These are phyloP conservation scores for Xenops minutus DNA, from an alignment of 2,797 vertebrate species.

Conservation along the genomic window DNA sequence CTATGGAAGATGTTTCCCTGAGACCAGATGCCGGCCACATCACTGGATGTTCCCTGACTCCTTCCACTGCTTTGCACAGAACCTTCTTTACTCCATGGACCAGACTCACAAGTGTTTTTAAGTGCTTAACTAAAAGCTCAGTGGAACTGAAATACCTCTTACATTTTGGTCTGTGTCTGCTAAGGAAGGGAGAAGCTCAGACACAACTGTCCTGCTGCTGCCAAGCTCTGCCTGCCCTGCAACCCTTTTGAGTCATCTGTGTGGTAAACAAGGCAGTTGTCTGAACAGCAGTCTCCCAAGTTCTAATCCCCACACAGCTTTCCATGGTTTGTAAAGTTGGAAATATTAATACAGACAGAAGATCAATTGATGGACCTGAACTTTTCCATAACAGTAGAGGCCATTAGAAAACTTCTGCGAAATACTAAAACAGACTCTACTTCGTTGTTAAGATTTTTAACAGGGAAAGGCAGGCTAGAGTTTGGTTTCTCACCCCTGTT, in stretches of 20 bases:
- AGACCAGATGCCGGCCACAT: background rate
- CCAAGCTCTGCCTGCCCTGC: background rate
- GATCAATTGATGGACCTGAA: background rate
- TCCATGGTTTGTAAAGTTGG: background rate
- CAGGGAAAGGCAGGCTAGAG: background rate
- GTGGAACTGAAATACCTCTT: background rate
- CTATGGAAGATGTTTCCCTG: background rate
- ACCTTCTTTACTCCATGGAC: background rate
- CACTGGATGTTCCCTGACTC: background rate
- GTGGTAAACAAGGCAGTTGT: accelerated
- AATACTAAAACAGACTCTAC: background rate
- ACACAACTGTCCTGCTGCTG: background rate
- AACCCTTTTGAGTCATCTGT: background rate
- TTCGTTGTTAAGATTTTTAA: background rate
- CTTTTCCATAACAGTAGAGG: background rate
- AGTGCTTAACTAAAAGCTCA: background rate
- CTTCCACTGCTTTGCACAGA: background rate
- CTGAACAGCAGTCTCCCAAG: background rate
- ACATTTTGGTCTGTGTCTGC: background rate
- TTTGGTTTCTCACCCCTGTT: background rate
- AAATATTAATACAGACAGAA: background rate
- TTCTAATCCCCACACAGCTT: background rate
- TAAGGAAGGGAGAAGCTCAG: background rate
- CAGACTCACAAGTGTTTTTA: background rate
- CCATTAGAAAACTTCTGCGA: background rate